Conservation (phyloP, 2,113 vertebrate genomes). For the Columbina picui region DNA sequence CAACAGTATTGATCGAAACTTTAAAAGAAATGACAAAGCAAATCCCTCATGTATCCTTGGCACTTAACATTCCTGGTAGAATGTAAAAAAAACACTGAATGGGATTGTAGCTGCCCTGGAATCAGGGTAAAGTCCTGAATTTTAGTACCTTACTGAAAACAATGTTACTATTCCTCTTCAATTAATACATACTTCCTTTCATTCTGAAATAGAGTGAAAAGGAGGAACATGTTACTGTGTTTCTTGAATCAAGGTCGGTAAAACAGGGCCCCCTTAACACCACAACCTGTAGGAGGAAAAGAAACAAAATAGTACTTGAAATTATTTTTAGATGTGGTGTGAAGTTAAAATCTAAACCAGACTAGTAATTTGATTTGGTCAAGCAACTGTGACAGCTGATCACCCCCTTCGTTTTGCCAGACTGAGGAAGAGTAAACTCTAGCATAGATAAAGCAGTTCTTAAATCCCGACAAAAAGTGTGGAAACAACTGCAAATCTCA, state of each 20-base stretch:
- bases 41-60: background rate
- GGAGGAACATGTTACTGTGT: background rate
- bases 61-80: background rate
- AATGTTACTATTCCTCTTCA: background rate
- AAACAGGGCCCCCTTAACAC: background rate
- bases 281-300: background rate
- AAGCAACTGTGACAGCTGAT: background rate
- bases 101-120: background rate
- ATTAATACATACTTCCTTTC: background rate
- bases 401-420: background rate
- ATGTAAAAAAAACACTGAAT: background rate
- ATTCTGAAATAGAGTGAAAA: background rate
- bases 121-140: background rate
- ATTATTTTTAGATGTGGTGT: background rate
- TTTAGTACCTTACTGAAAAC: background rate
- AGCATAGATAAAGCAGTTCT: background rate
- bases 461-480: background rate
- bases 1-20: background rate
- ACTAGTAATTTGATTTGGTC: background rate
- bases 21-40: background rate
- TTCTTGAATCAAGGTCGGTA: background rate
- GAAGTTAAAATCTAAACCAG: slow-evolving; percentile 1
- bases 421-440: background rate
- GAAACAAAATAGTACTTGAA: background rate
- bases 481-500: background rate